Percentiles rank a stretch among this genome's conserved stretches.
Conservation (phyloP, 1,140 invertebrate genomes). For the Aphidius gifuensis region DNA sequence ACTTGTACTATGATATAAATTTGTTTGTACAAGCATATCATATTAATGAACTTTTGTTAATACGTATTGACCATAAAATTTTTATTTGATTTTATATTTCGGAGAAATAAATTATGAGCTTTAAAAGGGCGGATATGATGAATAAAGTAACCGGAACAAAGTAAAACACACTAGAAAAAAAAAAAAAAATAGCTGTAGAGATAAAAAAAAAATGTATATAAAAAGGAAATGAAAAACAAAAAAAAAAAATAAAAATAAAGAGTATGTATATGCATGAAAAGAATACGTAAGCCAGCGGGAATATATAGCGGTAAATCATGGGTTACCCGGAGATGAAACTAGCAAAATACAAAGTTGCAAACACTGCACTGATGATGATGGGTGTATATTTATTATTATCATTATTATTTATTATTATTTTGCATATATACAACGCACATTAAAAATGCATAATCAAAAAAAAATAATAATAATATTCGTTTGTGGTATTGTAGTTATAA, state of each 20-base stretch:
- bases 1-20: background rate
- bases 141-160: too few species aligned
- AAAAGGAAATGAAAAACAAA: conserved; percentile 2
- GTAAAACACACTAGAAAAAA: too few species aligned
- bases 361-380: background rate
- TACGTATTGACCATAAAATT: too few species aligned
- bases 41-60: too few species aligned
- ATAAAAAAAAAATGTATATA: conserved; percentile 1
- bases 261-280: background rate
- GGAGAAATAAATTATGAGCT: too few species aligned
- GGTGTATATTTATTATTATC: background rate
- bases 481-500: too few species aligned
- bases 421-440: too few species aligned
- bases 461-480: background rate
- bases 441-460: background rate
- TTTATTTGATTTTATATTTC: too few species aligned
- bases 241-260: conserved; percentile 1
- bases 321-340: conserved; percentile 18
- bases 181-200: background rate
- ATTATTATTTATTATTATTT: background rate
- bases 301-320: conserved; percentile 17
- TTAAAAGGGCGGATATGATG: too few species aligned
- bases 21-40: too few species aligned
- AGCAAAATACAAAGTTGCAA: background rate
- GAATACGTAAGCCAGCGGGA: conserved; percentile 1